Conservation (phyloP, 2,888 invertebrate genomes). For the Ischnura elegans region DNA sequence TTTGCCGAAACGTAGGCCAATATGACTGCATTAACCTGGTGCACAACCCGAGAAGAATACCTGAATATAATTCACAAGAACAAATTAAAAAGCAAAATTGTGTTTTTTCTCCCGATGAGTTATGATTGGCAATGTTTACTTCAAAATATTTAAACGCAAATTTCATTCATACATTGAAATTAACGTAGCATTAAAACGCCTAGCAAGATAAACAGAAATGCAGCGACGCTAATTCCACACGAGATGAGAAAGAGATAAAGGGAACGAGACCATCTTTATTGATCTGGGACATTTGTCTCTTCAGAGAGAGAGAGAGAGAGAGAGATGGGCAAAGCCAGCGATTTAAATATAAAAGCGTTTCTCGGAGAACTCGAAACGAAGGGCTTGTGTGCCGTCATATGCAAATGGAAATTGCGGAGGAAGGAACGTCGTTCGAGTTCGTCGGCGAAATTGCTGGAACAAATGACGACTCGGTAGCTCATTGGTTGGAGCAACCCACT, state of each 20-base stretch:
- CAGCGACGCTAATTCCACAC: neutral
- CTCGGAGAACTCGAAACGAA: neutral
- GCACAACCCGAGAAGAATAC: too few relatives aligned
- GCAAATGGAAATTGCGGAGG: constrained; percentile 31
- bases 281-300: neutral
- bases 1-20: too few relatives aligned
- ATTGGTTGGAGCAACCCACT: constrained; percentile 24
- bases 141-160: too few relatives aligned
- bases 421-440: neutral
- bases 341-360: constrained; percentile 26
- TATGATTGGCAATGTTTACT: too few relatives aligned
- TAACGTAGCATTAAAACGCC: too few relatives aligned
- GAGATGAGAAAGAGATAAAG: neutral
- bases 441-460: neutral
- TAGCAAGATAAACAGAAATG: neutral
- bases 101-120: too few relatives aligned
- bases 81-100: too few relatives aligned
- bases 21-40: too few relatives aligned
- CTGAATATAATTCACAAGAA: too few relatives aligned
- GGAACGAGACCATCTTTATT: neutral
- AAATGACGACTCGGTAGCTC: constrained; percentile 7
- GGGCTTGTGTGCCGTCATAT: neutral
- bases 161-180: too few relatives aligned
- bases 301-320: neutral
- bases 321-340: constrained; percentile 18